These are phyloP conservation scores for Drosophila repleta DNA, from an alignment of 1,140 invertebrate species.

Conservation along the genomic window DNA sequence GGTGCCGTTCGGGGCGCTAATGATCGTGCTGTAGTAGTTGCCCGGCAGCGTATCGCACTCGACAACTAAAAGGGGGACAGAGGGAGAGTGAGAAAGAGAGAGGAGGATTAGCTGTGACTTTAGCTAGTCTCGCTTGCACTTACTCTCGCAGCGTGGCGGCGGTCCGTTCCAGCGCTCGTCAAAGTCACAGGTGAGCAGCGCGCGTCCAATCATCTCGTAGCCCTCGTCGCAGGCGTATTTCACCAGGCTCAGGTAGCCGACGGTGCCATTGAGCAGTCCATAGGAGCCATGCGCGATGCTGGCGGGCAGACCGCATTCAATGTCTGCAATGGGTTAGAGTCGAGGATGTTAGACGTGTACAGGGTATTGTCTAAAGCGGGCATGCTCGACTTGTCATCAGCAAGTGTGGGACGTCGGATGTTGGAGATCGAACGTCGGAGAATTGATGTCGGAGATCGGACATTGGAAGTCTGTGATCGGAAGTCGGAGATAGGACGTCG, in stretches of 20 bases:
- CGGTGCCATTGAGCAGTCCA: constrained; percentile 91
- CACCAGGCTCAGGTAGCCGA: constrained; percentile 93
- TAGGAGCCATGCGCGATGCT: constrained; percentile 93
- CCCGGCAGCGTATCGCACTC: constrained; percentile 89
- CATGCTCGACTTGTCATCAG: no score
- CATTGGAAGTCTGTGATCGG: no score
- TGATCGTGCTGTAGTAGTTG: constrained; percentile 89
- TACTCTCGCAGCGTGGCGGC: constrained; percentile 93
- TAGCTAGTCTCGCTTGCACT: constrained; percentile 61
- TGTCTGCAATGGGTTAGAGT: constrained; percentile 86
- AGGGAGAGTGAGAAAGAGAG: neutral
- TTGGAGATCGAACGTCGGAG: no score
- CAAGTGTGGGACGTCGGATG: no score
- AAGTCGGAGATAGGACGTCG: no score
- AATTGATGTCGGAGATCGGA: no score
- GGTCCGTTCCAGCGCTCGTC: constrained; percentile 97
- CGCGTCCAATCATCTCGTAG: constrained; percentile 92
- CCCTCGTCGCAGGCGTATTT: constrained; percentile 93
- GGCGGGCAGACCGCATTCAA: constrained; percentile 95
- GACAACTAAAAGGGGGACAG: constrained; percentile 85
- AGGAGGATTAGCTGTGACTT: neutral
- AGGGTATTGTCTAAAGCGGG: neutral
- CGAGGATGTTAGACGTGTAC: neutral
- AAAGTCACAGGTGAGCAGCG: constrained; percentile 94
- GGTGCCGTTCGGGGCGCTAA: constrained; percentile 87